Evolutionary conservation across 2,888 invertebrate species (phyloP), one percentile per base, ranked within the genome.

Genomic region (Xiphydria camelus): DNA sequence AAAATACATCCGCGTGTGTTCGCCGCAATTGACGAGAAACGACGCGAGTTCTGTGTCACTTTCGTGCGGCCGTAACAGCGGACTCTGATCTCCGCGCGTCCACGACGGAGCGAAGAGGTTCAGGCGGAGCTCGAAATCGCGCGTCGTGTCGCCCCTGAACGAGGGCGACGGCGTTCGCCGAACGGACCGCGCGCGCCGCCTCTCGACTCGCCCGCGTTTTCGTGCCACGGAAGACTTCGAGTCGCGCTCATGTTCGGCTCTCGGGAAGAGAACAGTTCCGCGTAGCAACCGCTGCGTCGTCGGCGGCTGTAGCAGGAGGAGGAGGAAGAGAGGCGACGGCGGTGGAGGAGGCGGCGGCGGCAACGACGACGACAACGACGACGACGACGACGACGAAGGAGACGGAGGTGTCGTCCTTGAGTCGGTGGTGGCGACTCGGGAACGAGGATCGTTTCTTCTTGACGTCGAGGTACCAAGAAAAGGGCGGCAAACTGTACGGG

Each of bases 401-500:
- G 12, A 31, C 76, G 76, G 76, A 12, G 75, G 66, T 70, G 77
- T 76, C 76, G 70, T 78, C 76, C 78, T 67, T 77, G 77, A 15
- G 9, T 3, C 18, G 4, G 15, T 19, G 36, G 21, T 14, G 21
- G 15, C 21, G 14, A 3, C 12, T 14, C 12, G 6, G n/a, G 36
- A 42, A 21, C 21, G 14, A 12, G 4, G 12, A 19, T 40, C 20
- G 14, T 6, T 29, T n/a, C 18, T 23, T 17, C 14, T 37, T 23
- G 36, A 37, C 36, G 26, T 35, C 42, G 17, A 34, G 17, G 9
- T 39, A 40, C 34, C 9, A 45, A 47, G 41, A 59, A 59, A 70
- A 70, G 59, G 54, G 52, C 83, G 80, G 79, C 88, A 88, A 88
- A 80, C 88, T 88, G 89, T 89, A 85, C 86, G 84, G 87, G 79